Conservation (phyloP, 2,888 invertebrate genomes). For the Diaperis boleti region DNA sequence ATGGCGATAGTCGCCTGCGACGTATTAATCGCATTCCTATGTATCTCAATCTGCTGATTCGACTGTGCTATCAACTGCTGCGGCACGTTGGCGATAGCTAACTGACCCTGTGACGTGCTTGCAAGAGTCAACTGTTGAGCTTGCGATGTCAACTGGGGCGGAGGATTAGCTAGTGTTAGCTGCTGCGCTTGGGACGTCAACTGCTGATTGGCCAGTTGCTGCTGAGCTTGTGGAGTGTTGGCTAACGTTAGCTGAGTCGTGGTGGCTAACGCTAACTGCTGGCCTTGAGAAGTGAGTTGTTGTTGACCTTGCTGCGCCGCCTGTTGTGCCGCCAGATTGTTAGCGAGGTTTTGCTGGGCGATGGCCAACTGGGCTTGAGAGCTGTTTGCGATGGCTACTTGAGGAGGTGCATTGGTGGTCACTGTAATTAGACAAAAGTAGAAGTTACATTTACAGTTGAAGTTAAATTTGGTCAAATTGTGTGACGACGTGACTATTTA, state of each 20-base stretch:
- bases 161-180: conserved; percentile 56
- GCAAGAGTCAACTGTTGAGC: conserved; percentile 59
- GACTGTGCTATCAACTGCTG: conserved; percentile 59
- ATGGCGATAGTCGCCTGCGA: conserved; percentile 69
- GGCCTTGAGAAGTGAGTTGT: conserved; percentile 58
- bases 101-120: conserved; percentile 57
- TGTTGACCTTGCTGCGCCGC: conserved; percentile 59
- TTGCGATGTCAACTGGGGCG: conserved; percentile 60
- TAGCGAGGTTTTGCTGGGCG: conserved; percentile 63
- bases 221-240: conserved; percentile 59
- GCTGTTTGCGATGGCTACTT: conserved; percentile 62
- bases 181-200: conserved; percentile 58
- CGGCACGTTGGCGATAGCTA: conserved; percentile 58
- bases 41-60: conserved; percentile 62
- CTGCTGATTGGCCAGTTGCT: conserved; percentile 59
- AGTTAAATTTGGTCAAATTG: no score
- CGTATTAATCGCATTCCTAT: conserved; percentile 65
- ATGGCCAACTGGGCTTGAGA: conserved; percentile 64
- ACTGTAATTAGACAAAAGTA: conserved; percentile 53
- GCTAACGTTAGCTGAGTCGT: conserved; percentile 59
- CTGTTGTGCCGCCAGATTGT: conserved; percentile 61
- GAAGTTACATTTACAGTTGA: no score
- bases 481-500: no score
- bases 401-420: conserved; percentile 63
- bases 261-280: conserved; percentile 62